Base-by-base conservation (phyloP, 2,888 invertebrate species). In the Campaea margaritaria region DNA sequence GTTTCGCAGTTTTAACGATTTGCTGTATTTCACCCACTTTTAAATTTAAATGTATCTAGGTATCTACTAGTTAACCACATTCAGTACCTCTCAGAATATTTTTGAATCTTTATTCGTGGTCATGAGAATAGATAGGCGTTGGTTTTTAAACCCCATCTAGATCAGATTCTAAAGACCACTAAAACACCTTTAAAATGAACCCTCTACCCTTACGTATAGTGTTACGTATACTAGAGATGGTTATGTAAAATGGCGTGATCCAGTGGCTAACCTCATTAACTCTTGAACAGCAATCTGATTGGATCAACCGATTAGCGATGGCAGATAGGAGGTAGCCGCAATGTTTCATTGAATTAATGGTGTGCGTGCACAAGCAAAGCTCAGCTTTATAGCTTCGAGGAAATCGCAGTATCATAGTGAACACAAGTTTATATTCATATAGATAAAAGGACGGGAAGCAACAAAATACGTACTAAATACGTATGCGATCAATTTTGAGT, bases 271-370 rank as follows among this genome's bases (percentile, higher is more conserved):
- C 73, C 71, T 75, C 65, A 72, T 60, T 54, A 69, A 68, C 71
- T 66, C 60, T 68, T 64, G 64, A 65, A 70, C 62, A 62, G 56
- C 69, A 75, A 77, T 79, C 76, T 74, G 82, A 85, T 84, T 79
- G 75, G 76, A 81, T 78, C 74, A 72, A 72, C 68, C 72, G 82
- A 83, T 84, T 82, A 85, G 72, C 72, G 75, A 79, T 78, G 65
- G 72, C 65, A 74, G 77, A 78, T 79, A 78, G 62, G 64, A 62
- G 52, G 62, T 42, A 41, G 52, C 63, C 54, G 21, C 21, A 21
- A 21, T 21, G 21, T 21, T 62, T 61, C 70, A 70, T 69, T 67
- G 66, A 68, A 72, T 74, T 66, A 65, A 59, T 52, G 59, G 59
- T 38, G 65, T 59, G 67, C 69, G 64, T 67, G 68, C 66, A 39